Evolutionary conservation across 2,113 vertebrate species (phyloP).

Genomic region (Prunella himalayana): DNA sequence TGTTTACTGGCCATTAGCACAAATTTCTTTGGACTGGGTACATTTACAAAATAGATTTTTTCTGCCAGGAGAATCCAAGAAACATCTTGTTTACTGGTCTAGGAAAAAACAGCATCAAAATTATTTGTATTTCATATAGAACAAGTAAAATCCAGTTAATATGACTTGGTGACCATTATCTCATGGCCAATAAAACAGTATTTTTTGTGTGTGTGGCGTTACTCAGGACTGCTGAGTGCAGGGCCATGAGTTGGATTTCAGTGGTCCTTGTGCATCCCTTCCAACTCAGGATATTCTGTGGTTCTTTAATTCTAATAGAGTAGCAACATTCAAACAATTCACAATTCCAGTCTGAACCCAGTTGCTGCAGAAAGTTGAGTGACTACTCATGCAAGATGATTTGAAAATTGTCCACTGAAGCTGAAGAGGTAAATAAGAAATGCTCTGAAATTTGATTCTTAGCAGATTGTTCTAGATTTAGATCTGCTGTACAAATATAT

Average conservation of each 20-base stretch:
- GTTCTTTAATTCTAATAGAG: neutral
- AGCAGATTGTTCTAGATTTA: neutral
- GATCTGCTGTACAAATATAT: neutral
- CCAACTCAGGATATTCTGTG: neutral
- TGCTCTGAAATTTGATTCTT: neutral
- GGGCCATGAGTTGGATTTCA: neutral
- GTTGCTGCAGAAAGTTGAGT: neutral
- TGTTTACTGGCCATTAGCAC: conserved; percentile 28
- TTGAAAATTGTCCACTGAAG: conserved; percentile 16
- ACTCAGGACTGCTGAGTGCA: neutral
- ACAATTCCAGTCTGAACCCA: neutral
- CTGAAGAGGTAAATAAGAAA: neutral
- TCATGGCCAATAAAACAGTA: neutral
- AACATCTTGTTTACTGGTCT: conserved; percentile 44
- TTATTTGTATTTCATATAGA: neutral
- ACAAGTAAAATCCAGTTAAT: conserved; percentile 43
- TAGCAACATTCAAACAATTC: neutral
- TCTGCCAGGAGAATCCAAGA: conserved; percentile 26
- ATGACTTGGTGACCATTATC: neutral
- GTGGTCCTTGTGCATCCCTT: neutral
- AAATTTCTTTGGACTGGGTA: conserved; percentile 36
- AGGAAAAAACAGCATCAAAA: conserved; percentile 28
- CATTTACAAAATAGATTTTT: conserved; percentile 56
- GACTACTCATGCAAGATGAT: neutral
- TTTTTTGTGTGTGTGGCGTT: neutral